phyloP scores from a whole-genome alignment of 2,113 vertebrate genomes.

The Synodontis membranacea region DNA sequence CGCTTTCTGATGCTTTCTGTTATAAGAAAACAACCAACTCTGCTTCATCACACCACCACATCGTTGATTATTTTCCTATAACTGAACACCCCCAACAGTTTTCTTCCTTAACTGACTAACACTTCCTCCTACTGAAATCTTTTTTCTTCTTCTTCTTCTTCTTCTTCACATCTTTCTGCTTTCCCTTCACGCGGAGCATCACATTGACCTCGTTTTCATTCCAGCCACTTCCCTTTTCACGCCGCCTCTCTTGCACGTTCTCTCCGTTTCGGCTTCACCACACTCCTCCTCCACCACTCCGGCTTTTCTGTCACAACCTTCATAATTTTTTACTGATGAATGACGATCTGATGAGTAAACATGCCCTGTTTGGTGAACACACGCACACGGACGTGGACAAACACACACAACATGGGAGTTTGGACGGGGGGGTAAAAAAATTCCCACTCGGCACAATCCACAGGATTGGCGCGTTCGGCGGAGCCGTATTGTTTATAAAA shows the following conservation, averaged over 20 bases:
- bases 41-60: neutral
- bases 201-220: slow-evolving; percentile 57
- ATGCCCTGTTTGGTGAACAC: slow-evolving; percentile 30
- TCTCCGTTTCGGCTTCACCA: neutral
- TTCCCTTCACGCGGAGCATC: neutral
- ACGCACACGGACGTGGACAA: slow-evolving; percentile 38
- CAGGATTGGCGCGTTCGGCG: neutral
- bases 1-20: neutral
- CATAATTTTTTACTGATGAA: slow-evolving; percentile 1
- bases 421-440: neutral
- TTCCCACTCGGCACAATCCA: slow-evolving; percentile 10
- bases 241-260: neutral
- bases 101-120: neutral
- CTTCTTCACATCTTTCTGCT: neutral
- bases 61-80: neutral
- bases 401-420: neutral
- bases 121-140: neutral
- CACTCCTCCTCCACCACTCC: slow-evolving; percentile 36
- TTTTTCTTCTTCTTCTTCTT: neutral
- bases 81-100: neutral
- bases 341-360: slow-evolving; percentile 36
- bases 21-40: neutral
- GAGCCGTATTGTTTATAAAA: neutral
- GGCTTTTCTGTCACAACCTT: slow-evolving; percentile 29
- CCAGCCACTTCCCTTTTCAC: neutral